Percentiles rank a stretch among this genome's conserved stretches.
phyloP scores from a whole-genome alignment of 2,113 vertebrate species.

The Carassius auratus region DNA sequence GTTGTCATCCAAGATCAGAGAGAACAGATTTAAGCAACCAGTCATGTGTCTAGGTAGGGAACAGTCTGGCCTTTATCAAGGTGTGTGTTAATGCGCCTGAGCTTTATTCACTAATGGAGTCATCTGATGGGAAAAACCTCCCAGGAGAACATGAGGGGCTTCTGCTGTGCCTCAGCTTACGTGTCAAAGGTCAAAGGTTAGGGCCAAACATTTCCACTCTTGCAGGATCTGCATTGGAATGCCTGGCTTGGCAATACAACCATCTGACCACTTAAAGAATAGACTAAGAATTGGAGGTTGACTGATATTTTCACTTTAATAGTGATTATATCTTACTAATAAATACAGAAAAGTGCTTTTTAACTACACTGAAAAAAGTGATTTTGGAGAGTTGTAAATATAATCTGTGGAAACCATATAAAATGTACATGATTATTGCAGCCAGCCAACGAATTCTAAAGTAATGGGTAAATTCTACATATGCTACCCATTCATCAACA shows the following conservation, averaged over 20 bases:
- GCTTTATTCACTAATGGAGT: constrained; percentile 39
- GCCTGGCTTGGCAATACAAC: constrained; percentile 47
- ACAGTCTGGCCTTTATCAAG: not conserved
- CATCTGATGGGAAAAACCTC: constrained; percentile 52
- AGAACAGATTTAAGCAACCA: not conserved
- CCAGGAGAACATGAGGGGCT: constrained; percentile 41
- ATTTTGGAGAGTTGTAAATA: too few species aligned
- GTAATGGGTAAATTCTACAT: too few species aligned
- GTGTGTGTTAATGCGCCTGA: not conserved
- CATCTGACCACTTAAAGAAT: constrained; percentile 27
- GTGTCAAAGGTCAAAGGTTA: constrained; percentile 62
- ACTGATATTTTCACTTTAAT: too few species aligned
- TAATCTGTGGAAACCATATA: too few species aligned
- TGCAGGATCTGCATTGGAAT: constrained; percentile 58
- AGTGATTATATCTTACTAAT: too few species aligned
- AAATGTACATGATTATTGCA: too few species aligned
- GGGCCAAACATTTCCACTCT: constrained; percentile 63
- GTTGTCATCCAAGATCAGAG: not conserved
- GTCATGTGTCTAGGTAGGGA: not conserved
- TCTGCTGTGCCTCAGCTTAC: constrained; percentile 54
- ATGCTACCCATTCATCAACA: too few species aligned
- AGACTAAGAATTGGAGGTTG: constrained; percentile 6
- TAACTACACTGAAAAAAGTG: too few species aligned
- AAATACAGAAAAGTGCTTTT: not conserved
- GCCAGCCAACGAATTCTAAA: too few species aligned